These are phyloP conservation scores for Drosophila diplacantha DNA, from an alignment of 2,888 invertebrate genomes.

Conservation along the genomic window DNA sequence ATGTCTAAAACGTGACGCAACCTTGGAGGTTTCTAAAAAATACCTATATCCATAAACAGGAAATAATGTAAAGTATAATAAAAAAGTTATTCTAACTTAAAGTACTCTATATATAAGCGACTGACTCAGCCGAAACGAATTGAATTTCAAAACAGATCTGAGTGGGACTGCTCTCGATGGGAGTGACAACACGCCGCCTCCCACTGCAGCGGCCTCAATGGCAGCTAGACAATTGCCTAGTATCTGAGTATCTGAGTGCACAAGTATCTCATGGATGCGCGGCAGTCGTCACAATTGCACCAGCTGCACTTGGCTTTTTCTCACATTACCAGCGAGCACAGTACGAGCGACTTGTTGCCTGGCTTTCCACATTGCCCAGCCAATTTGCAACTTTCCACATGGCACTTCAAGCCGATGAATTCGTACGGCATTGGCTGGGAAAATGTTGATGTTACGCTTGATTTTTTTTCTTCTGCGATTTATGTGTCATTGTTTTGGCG, in stretches of 20 bases:
- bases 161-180: not conserved
- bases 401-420: constrained; percentile 22
- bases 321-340: constrained; percentile 53
- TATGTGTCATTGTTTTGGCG: constrained; percentile 66
- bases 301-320: constrained; percentile 57
- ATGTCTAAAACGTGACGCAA: not conserved
- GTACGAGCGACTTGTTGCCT: constrained; percentile 48
- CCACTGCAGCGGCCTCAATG: constrained; percentile 4
- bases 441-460: constrained; percentile 57
- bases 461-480: constrained; percentile 49
- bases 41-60: too few species aligned
- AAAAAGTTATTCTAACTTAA: not conserved
- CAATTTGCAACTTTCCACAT: constrained; percentile 58
- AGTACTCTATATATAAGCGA: not conserved
- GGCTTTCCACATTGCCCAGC: constrained; percentile 55
- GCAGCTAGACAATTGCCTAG: constrained; percentile 29
- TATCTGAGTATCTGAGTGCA: constrained; percentile 30
- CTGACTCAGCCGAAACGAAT: constrained; percentile 15
- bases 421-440: constrained; percentile 31
- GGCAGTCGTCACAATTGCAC: constrained; percentile 55
- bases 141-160: constrained; percentile 23
- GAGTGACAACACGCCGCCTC: constrained; percentile 10
- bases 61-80: not conserved
- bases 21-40: not conserved
- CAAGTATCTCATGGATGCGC: constrained; percentile 40